Percentiles rank a stretch among this genome's conserved stretches.
phyloP scores from a whole-genome alignment of 1,140 invertebrate genomes.

The Drosophila rhopaloa region DNA sequence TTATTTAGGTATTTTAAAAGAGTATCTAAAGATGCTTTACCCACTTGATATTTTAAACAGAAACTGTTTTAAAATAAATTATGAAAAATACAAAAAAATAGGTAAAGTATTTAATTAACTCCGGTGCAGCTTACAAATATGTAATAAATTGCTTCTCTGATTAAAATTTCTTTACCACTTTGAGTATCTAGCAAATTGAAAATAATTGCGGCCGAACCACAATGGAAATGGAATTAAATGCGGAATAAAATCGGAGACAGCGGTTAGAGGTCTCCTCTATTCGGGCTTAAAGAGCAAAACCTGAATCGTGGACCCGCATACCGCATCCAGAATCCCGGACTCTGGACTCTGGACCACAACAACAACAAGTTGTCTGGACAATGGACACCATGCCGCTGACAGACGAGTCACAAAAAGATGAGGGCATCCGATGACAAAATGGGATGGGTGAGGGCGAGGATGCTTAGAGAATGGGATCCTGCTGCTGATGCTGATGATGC shows the following conservation, averaged over 20 bases:
- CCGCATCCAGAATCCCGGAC: not conserved
- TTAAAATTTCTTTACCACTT: slow-evolving; percentile 1
- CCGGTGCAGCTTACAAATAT: too few species aligned
- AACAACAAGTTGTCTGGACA: slow-evolving; percentile 40
- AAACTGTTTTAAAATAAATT: too few species aligned
- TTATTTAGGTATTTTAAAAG: too few species aligned
- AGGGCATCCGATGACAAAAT: slow-evolving; percentile 25
- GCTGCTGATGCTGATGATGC: not conserved
- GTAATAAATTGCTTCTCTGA: not conserved
- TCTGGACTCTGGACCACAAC: not conserved
- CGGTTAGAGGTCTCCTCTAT: not conserved
- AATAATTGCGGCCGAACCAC: not conserved
- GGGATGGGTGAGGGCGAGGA: not conserved
- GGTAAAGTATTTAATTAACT: too few species aligned
- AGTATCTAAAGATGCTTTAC: too few species aligned
- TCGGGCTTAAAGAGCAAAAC: slow-evolving; percentile 20
- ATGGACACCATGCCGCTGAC: slow-evolving; percentile 45
- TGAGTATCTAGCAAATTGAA: not conserved
- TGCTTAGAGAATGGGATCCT: not conserved
- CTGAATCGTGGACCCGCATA: not conserved
- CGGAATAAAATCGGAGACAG: not conserved
- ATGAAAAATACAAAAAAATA: too few species aligned
- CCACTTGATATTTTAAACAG: too few species aligned
- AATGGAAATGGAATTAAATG: not conserved
- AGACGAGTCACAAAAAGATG: slow-evolving; percentile 38